Evolutionary conservation across 2,888 invertebrate species (phyloP), one percentile per base, ranked within the genome.

Genomic region (Acronicta leporina): DNA sequence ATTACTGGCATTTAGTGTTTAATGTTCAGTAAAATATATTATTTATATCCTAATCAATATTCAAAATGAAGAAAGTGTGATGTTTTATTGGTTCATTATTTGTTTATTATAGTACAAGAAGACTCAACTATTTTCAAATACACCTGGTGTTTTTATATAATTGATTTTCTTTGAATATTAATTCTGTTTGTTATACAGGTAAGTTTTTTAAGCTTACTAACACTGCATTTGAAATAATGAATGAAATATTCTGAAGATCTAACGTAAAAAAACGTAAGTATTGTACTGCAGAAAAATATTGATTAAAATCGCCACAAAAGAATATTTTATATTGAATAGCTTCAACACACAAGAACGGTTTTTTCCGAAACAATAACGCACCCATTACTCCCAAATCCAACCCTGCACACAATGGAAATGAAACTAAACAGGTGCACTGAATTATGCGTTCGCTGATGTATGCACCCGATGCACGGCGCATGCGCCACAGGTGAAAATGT

Each of bases 401-500:
- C 61, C 58, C 79, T 77, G 79, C 33, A 11, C 7, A n/a, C 51
- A 51, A 51, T 47, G 61, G 58, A 68, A 74, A 75, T 75, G 80
- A 81, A 69, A 79, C 75, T 71, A 79, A 80, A 68, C 81, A 81
- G 81, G 79, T 80, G 81, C 67, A 60, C 59, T 77, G 78, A 78
- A 63, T 70, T 68, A 72, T 68, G 68, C 64, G 68, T 68, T 55
- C 67, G 68, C 65, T 79, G 79, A 79, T 80, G 83, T 80, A 80
- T 79, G 79, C 69, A 54, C 74, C 72, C 77, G 80, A 76, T 56
- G 73, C 73, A 55, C 45, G 14, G 70, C 71, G 64, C 71, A 45
- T 61, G 62, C 73, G 72, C 52, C 68, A 62, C 77, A 78, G 75
- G 73, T 80, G 81, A 79, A 80, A 75, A 80, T 79, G 76, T 75